Conservation (phyloP, 2,797 vertebrate genomes). For the Parauchenoglanis punctatus region DNA sequence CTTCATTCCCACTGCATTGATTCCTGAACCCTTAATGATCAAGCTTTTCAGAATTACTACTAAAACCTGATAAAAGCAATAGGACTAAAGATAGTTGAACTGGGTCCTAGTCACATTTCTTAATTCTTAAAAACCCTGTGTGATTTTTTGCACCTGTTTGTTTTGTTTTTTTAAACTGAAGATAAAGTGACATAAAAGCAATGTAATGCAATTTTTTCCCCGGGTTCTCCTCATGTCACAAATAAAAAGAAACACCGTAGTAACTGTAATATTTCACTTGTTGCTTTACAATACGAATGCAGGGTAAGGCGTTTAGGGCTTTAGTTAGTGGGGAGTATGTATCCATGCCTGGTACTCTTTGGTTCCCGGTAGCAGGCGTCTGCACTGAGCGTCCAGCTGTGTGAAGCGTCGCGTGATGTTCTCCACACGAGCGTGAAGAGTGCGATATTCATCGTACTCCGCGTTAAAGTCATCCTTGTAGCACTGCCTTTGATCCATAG, state of each 20-base stretch:
- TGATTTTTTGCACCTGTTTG: neutral
- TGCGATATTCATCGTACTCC: constrained; percentile 88
- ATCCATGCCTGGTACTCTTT: constrained; percentile 71
- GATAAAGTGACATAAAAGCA: neutral
- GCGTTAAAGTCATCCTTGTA: constrained; percentile 90
- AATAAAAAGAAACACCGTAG: neutral
- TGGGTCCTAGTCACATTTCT: neutral
- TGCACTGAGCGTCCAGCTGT: constrained; percentile 78
- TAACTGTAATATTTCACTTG: neutral
- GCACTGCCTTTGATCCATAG: constrained; percentile 83
- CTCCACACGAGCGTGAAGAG: constrained; percentile 82
- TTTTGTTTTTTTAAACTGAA: neutral
- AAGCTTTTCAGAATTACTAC: neutral
- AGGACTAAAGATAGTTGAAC: neutral
- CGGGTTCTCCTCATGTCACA: neutral
- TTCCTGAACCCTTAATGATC: neutral
- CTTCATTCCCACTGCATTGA: neutral
- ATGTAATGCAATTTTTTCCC: neutral
- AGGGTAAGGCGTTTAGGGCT: neutral
- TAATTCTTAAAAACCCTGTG: neutral
- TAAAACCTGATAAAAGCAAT: neutral
- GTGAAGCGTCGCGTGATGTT: constrained; percentile 80
- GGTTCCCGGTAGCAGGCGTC: constrained; percentile 79
- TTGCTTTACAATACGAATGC: neutral
- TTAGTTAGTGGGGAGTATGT: neutral